phyloP scores from a whole-genome alignment of 1,140 invertebrate species.

The Cephus cinctus region DNA sequence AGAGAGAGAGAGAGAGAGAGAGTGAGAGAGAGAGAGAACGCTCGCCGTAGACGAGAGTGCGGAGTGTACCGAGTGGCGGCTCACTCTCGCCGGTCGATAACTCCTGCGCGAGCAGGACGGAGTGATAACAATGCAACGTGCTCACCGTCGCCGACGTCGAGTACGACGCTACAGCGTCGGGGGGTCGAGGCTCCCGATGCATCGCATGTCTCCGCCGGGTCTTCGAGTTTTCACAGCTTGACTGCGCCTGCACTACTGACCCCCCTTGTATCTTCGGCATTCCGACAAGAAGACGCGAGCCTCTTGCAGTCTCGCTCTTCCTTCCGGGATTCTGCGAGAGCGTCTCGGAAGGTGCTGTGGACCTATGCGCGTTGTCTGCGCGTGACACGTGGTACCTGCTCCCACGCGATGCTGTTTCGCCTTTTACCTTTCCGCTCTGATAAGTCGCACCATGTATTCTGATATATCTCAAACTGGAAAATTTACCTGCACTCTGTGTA shows the following conservation, averaged over 20 bases:
- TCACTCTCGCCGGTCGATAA: slow-evolving; percentile 25
- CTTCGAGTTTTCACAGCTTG: neutral
- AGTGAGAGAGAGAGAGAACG: neutral
- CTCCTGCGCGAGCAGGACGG: slow-evolving; percentile 23
- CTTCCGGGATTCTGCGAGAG: too few relatives aligned
- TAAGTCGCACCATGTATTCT: too few relatives aligned
- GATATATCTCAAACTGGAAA: too few relatives aligned
- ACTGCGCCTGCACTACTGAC: neutral
- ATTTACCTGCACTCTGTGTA: too few relatives aligned
- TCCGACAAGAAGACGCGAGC: neutral
- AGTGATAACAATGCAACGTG: slow-evolving; percentile 39
- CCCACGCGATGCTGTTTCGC: too few relatives aligned
- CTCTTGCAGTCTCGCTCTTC: neutral
- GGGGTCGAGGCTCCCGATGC: neutral
- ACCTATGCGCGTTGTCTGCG: too few relatives aligned
- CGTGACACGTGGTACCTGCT: too few relatives aligned
- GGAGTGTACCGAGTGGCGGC: too few relatives aligned
- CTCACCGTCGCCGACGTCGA: slow-evolving; percentile 9
- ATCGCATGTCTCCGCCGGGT: neutral
- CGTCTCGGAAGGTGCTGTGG: too few relatives aligned
- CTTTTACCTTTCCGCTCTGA: too few relatives aligned
- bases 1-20: slow-evolving; percentile 5
- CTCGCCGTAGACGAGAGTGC: neutral
- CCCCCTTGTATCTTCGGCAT: neutral
- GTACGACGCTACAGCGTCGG: too few relatives aligned